phyloP scores from a whole-genome alignment of 2,113 vertebrate species.

The Pagrus major region DNA sequence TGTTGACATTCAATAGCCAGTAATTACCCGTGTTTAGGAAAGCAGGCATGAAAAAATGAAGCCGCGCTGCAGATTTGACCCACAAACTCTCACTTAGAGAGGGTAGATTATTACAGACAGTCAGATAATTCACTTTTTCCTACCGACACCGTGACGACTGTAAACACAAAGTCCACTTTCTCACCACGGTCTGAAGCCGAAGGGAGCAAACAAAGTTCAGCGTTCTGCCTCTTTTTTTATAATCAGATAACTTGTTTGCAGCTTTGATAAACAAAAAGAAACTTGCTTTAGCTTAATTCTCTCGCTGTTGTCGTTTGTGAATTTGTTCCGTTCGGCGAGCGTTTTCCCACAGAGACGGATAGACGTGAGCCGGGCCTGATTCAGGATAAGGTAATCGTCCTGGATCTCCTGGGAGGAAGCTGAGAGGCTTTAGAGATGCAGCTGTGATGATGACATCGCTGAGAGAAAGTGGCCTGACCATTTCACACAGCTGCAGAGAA shows the following conservation, averaged over 20 bases:
- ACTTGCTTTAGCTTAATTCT: not conserved
- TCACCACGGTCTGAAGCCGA: not conserved
- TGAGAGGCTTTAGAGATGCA: conserved; percentile 67
- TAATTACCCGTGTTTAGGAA: conserved; percentile 52
- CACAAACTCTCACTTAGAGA: conserved; percentile 10
- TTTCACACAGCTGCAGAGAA: conserved; percentile 74
- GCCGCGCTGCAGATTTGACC: conserved; percentile 4
- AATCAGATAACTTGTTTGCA: not conserved
- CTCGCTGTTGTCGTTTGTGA: not conserved
- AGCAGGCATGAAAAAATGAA: not conserved
- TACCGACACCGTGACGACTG: not conserved
- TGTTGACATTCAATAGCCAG: conserved; percentile 54
- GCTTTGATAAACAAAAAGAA: not conserved
- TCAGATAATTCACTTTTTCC: not conserved
- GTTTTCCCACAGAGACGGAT: conserved; percentile 15
- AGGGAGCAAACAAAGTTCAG: not conserved
- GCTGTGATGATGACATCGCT: conserved; percentile 72
- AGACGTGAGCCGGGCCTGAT: conserved; percentile 34
- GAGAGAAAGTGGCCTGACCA: conserved; percentile 56
- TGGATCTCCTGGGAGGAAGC: conserved; percentile 59
- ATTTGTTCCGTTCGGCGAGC: conserved; percentile 10
- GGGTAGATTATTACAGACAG: not conserved
- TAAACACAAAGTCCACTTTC: conserved; percentile 7
- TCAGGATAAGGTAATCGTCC: conserved; percentile 53
- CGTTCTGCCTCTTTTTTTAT: not conserved